These are phyloP conservation scores for Bos javanicus DNA, from an alignment of 2,113 vertebrate genomes.

Conservation along the genomic window DNA sequence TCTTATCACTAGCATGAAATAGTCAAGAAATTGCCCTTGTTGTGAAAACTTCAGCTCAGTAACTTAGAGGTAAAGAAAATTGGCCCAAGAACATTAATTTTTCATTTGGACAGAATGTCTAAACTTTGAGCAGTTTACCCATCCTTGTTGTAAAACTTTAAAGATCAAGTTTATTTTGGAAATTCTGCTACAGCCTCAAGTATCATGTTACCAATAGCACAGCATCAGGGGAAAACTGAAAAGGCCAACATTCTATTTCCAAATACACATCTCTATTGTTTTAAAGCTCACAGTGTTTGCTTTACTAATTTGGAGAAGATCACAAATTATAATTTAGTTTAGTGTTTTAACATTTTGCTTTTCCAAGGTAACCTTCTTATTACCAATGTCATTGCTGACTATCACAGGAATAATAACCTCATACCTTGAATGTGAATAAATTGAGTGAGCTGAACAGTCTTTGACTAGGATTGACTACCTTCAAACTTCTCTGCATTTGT, in stretches of 20 bases:
- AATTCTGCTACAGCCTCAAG: conserved; percentile 18
- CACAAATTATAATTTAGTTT: conserved; percentile 71
- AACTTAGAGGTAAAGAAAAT: conserved; percentile 18
- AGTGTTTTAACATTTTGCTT: conserved; percentile 75
- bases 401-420: conserved; percentile 73
- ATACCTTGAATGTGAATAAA: conserved; percentile 76
- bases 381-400: conserved; percentile 78
- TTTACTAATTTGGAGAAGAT: conserved; percentile 72
- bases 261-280: conserved; percentile 51
- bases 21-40: neutral
- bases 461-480: conserved; percentile 64
- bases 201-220: conserved; percentile 36
- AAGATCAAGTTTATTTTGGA: conserved; percentile 56
- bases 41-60: neutral
- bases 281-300: conserved; percentile 78
- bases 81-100: neutral
- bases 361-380: conserved; percentile 74
- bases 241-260: conserved; percentile 55
- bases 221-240: neutral
- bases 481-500: conserved; percentile 63
- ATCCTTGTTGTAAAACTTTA: conserved; percentile 29
- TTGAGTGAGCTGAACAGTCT: conserved; percentile 71
- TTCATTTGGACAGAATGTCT: conserved; percentile 2
- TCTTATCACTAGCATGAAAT: neutral
- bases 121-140: neutral